phyloP scores from a whole-genome alignment of 2,888 invertebrate species.

The Epistrophe eligans region DNA sequence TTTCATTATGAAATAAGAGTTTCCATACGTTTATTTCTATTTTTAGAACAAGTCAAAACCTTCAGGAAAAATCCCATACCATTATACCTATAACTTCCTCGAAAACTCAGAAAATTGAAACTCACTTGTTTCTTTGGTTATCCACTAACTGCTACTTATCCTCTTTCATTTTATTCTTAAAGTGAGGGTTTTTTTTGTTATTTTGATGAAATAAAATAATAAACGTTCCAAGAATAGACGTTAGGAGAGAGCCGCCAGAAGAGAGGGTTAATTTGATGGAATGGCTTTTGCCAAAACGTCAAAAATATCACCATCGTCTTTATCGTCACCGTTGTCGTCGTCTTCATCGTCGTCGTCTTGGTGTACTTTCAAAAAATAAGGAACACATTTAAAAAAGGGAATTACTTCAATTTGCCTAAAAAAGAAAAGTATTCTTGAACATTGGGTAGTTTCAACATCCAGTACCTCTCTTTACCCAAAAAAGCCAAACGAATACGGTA shows the following conservation, averaged over 20 bases:
- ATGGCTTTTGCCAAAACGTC: constrained; percentile 54
- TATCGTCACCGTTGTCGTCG: background rate
- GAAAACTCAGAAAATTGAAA: constrained; percentile 33
- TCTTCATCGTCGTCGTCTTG: constrained; percentile 11
- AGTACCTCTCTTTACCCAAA: background rate
- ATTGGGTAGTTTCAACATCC: constrained; percentile 16
- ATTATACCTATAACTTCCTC: background rate
- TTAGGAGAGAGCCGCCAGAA: background rate
- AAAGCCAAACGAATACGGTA: constrained; percentile 44
- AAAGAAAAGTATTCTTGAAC: constrained; percentile 39
- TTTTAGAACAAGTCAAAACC: background rate
- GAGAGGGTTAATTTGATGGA: constrained; percentile 65
- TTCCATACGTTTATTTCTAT: too few species aligned
- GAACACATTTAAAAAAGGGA: constrained; percentile 31
- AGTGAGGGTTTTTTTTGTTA: constrained; percentile 14
- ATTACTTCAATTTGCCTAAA: constrained; percentile 59
- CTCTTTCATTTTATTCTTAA: constrained; percentile 20
- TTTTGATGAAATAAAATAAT: constrained; percentile 61
- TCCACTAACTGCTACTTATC: constrained; percentile 71
- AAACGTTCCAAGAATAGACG: constrained; percentile 19
- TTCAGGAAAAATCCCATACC: background rate
- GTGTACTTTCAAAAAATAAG: background rate
- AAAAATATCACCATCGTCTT: constrained; percentile 48
- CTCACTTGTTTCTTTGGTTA: constrained; percentile 64
- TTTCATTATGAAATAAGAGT: too few species aligned